phyloP scores from a whole-genome alignment of 2,888 invertebrate species.

The Microchrysa polita region DNA sequence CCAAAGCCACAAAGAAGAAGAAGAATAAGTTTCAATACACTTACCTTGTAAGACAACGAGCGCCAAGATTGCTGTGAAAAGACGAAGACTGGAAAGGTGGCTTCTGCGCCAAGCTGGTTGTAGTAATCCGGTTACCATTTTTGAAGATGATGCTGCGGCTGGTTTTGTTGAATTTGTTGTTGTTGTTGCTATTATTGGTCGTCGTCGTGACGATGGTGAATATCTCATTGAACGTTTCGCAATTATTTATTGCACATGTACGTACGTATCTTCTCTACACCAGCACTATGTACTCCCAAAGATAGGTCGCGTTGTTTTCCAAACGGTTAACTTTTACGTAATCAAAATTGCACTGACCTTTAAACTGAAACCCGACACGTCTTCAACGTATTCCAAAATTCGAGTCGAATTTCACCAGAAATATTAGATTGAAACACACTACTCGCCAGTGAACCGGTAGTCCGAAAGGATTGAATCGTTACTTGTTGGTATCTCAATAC shows the following conservation, averaged over 20 bases:
- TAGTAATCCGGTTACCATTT: slow-evolving; percentile 42
- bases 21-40: slow-evolving; percentile 26
- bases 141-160: slow-evolving; percentile 31
- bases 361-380: not conserved
- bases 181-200: slow-evolving; percentile 8
- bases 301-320: not conserved
- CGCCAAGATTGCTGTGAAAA: slow-evolving; percentile 30
- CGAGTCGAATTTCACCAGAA: not conserved
- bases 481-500: not conserved
- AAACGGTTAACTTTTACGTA: slow-evolving; percentile 4
- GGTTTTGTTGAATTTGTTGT: slow-evolving; percentile 9
- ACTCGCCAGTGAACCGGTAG: not conserved
- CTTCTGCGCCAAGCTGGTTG: slow-evolving; percentile 42
- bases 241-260: not conserved
- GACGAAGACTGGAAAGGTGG: slow-evolving; percentile 35
- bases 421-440: not conserved
- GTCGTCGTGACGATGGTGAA: slow-evolving; percentile 4
- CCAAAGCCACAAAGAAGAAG: slow-evolving; percentile 1
- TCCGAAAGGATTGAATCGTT: not conserved
- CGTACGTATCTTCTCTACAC: not conserved
- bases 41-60: slow-evolving; percentile 40
- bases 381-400: not conserved
- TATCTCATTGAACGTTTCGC: slow-evolving; percentile 13
- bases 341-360: not conserved
- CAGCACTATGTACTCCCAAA: not conserved